Percentiles rank a stretch among this genome's conserved stretches.
Evolutionary conservation across 2,113 vertebrate species (phyloP).

Genomic region (Drymodes brunneopygia): DNA sequence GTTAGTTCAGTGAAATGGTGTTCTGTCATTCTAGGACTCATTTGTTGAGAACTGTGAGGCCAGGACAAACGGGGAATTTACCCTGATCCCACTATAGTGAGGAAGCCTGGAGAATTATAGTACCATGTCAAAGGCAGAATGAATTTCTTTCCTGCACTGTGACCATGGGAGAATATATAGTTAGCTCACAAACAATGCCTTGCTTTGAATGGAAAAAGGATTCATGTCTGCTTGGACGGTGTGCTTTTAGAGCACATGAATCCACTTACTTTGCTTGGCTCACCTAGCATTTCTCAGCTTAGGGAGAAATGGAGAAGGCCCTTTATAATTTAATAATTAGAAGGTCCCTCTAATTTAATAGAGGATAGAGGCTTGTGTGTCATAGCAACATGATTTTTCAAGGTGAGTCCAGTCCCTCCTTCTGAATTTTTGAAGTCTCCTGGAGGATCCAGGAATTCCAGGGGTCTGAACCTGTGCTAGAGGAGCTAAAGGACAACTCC

Average conservation of each 20-base stretch:
- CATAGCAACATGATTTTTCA: neutral
- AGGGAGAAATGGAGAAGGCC: neutral
- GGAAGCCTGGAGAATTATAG: neutral
- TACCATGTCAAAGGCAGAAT: neutral
- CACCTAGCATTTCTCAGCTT: neutral
- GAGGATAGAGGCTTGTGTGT: neutral
- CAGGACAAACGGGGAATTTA: neutral
- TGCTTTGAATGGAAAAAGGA: neutral
- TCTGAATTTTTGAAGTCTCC: neutral
- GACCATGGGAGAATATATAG: neutral
- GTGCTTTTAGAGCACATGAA: neutral
- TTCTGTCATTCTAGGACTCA: conserved; percentile 16
- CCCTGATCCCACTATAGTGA: neutral
- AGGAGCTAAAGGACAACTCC: neutral
- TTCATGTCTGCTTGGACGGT: neutral
- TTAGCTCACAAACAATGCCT: neutral
- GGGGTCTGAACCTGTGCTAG: neutral
- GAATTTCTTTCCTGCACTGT: neutral
- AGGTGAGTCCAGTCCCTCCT: neutral
- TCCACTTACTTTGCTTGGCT: neutral
- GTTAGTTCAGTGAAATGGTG: conserved; percentile 22
- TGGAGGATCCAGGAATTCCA: neutral
- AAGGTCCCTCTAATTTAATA: neutral
- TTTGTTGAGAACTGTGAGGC: neutral
- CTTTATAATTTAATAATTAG: neutral